Conservation (phyloP, 64 coral and sea anemone species). For the Hydrozoanthus tunicans region DNA sequence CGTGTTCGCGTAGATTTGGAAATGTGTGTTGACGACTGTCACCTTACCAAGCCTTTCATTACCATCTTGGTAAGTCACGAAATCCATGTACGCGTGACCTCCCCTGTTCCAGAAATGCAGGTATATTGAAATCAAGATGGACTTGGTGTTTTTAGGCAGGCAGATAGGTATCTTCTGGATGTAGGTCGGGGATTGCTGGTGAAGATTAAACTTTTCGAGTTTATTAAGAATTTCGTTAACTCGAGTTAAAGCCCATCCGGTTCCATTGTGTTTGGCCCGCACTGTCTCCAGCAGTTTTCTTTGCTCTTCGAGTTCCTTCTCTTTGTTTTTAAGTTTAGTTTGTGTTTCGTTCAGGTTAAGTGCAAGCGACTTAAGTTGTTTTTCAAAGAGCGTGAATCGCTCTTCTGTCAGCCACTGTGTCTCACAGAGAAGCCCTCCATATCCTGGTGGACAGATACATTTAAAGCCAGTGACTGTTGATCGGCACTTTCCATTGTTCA, state of each 20-base stretch:
- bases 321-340: conserved; percentile 37
- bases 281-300: conserved; percentile 17
- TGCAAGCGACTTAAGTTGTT: conserved; percentile 1
- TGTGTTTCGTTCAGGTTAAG: conserved; percentile 36
- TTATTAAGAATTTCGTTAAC: conserved; percentile 47
- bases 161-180: conserved; percentile 66
- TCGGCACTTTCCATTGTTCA: conserved; percentile 61
- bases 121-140: conserved; percentile 73
- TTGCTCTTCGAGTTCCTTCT: conserved; percentile 44
- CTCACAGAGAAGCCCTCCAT: conserved; percentile 45
- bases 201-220: conserved; percentile 55
- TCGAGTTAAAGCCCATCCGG: conserved; percentile 42
- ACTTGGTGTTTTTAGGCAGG: conserved; percentile 65
- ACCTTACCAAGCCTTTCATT: conserved; percentile 65
- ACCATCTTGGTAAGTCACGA: conserved; percentile 68
- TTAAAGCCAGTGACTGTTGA: conserved; percentile 46
- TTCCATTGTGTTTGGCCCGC: conserved; percentile 17
- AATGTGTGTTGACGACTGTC: conserved; percentile 60
- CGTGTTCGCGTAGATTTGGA: conserved; percentile 70
- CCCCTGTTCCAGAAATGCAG: conserved; percentile 53
- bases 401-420: conserved; percentile 65
- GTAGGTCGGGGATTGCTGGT: conserved; percentile 57
- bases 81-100: conserved; percentile 74
- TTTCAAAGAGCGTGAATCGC: conserved; percentile 41
- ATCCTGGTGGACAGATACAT: conserved; percentile 62